Conservation (phyloP, 2,797 vertebrate genomes). For the Fratercula arctica region DNA sequence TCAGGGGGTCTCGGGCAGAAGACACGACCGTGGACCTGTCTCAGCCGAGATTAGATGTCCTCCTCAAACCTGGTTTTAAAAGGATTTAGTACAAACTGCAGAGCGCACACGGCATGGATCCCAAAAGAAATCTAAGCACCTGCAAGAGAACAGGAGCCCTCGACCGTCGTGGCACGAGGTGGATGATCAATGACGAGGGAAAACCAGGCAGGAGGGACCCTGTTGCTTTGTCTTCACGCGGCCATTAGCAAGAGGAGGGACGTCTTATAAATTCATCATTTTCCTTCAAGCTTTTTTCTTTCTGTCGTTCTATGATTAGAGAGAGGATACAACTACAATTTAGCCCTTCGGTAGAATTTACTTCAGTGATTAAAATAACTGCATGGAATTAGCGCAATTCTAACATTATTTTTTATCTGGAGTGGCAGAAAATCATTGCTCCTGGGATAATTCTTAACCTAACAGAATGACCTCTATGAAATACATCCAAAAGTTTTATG, state of each 20-base stretch:
- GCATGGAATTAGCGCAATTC: conserved; percentile 30
- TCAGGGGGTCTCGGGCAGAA: background rate
- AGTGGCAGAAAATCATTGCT: conserved; percentile 64
- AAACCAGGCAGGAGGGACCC: background rate
- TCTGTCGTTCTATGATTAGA: background rate
- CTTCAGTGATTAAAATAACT: conserved; percentile 60
- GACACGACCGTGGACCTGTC: rapidly evolving
- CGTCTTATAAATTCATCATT: background rate
- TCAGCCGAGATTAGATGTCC: rapidly evolving
- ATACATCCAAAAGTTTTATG: conserved; percentile 57
- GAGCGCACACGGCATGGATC: rapidly evolving
- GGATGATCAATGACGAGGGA: rapidly evolving
- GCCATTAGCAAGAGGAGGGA: background rate
- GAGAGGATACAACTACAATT: background rate
- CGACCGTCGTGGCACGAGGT: rapidly evolving
- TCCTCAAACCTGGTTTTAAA: background rate
- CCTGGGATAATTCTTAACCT: conserved; percentile 58
- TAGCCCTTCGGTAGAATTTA: conserved; percentile 52
- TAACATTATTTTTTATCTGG: conserved; percentile 41
- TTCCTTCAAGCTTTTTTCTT: background rate
- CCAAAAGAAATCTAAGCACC: background rate
- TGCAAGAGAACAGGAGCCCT: rapidly evolving
- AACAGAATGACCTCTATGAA: conserved; percentile 31
- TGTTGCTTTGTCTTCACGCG: rapidly evolving
- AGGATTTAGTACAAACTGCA: background rate